A percentile compares a stretch with the other conserved stretches of the same genome.
Conservation (phyloP, 2,113 vertebrate genomes). For the Sigmodon hispidus region DNA sequence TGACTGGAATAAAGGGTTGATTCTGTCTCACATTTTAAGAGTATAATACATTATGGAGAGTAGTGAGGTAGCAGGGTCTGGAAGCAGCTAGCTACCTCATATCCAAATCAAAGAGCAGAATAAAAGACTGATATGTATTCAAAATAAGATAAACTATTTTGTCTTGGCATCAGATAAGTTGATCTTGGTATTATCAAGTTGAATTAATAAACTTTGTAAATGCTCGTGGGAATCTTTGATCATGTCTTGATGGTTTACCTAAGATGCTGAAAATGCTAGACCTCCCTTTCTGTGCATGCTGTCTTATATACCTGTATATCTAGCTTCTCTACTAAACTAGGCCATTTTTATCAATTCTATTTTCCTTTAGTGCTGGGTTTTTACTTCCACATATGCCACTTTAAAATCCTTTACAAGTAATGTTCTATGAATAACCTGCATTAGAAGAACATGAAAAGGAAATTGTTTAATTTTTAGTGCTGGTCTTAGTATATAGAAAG, state of each 20-base stretch:
- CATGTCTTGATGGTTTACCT: background rate
- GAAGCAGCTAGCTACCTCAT: background rate
- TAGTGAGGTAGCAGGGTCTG: background rate
- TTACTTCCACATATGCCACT: background rate
- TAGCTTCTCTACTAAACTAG: background rate
- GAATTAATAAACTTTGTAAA: background rate
- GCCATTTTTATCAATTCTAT: background rate
- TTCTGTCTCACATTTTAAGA: background rate
- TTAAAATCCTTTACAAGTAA: background rate
- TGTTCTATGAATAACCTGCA: background rate
- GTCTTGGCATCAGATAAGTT: background rate
- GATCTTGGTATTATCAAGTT: background rate
- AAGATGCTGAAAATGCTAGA: background rate
- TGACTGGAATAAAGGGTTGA: background rate
- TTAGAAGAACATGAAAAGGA: background rate
- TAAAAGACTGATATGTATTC: background rate
- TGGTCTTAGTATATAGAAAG: background rate
- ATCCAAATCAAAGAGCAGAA: background rate
- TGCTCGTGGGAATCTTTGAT: background rate
- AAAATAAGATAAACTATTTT: background rate
- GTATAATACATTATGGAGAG: background rate
- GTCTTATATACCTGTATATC: background rate
- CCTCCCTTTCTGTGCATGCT: background rate
- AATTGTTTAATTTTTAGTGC: background rate
- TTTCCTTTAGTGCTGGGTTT: background rate